Evolutionary conservation across 2,113 vertebrate genomes (phyloP).

Genomic region (Rhipidura dahli): DNA sequence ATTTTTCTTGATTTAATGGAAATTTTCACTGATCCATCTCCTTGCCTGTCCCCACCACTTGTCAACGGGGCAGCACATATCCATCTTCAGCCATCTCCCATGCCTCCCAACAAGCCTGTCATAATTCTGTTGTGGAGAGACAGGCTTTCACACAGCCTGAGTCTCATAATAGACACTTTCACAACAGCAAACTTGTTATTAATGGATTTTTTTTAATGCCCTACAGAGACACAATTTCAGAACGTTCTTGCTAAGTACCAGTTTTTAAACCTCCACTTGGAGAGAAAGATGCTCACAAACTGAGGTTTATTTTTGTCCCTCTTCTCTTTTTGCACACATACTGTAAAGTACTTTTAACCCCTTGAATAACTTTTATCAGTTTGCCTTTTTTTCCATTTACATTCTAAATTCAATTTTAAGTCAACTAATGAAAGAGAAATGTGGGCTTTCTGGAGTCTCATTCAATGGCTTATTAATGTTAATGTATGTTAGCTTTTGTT

Average conservation of each 20-base stretch:
- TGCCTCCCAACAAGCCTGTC: constrained; percentile 28
- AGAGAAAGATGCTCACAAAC: not conserved
- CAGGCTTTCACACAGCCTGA: constrained; percentile 60
- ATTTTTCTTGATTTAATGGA: constrained; percentile 79
- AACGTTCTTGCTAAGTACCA: constrained; percentile 46
- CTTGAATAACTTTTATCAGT: not conserved
- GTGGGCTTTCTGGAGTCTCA: not conserved
- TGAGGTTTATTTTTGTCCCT: not conserved
- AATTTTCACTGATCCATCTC: constrained; percentile 71
- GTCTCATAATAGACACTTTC: constrained; percentile 49
- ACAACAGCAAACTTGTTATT: constrained; percentile 60
- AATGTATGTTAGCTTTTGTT: not conserved
- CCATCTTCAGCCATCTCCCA: constrained; percentile 43
- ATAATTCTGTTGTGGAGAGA: constrained; percentile 36
- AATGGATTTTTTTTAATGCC: constrained; percentile 56
- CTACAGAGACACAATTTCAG: constrained; percentile 56
- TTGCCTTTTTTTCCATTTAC: not conserved
- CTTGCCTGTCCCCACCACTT: constrained; percentile 47
- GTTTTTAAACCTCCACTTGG: constrained; percentile 13
- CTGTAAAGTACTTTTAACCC: not conserved
- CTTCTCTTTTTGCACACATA: not conserved
- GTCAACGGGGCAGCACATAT: constrained; percentile 49
- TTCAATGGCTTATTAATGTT: not conserved
- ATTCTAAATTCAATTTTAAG: not conserved
- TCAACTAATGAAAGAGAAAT: not conserved